phyloP scores from a whole-genome alignment of 2,797 vertebrate genomes.

The Aulostomus chinensis region DNA sequence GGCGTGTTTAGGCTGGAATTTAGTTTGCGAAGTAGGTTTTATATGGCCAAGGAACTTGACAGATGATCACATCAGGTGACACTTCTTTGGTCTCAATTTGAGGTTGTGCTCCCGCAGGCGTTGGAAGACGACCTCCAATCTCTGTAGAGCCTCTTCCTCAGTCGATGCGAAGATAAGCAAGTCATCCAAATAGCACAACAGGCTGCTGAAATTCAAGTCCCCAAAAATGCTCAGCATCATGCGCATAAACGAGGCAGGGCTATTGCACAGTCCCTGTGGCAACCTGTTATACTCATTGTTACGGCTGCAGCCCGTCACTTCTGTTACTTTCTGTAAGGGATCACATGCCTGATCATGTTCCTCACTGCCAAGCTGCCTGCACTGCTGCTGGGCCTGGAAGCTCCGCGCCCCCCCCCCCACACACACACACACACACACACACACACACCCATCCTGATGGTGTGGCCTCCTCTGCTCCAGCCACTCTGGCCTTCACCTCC shows the following conservation, averaged over 20 bases:
- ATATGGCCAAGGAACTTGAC: conserved; percentile 33
- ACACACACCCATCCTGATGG: no score
- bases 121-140: conserved; percentile 12
- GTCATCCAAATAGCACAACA: conserved; percentile 30
- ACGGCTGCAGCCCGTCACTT: no score
- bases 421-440: no score
- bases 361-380: no score
- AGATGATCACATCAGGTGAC: conserved; percentile 6
- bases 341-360: no score
- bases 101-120: neutral
- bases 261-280: conserved; percentile 6
- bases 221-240: conserved; percentile 37
- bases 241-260: conserved; percentile 9
- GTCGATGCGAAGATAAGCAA: conserved; percentile 1
- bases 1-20: no score
- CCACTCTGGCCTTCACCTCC: no score
- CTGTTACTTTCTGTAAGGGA: no score
- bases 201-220: conserved; percentile 21
- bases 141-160: conserved; percentile 3
- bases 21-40: no score
- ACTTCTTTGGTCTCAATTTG: conserved; percentile 23
- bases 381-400: no score
- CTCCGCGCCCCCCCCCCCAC: no score
- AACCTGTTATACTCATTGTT: conserved; percentile 12
- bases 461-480: no score